Evolutionary conservation across 2,888 invertebrate genomes (phyloP), one percentile per base, ranked within the genome.

Genomic region (Patella depressa): DNA sequence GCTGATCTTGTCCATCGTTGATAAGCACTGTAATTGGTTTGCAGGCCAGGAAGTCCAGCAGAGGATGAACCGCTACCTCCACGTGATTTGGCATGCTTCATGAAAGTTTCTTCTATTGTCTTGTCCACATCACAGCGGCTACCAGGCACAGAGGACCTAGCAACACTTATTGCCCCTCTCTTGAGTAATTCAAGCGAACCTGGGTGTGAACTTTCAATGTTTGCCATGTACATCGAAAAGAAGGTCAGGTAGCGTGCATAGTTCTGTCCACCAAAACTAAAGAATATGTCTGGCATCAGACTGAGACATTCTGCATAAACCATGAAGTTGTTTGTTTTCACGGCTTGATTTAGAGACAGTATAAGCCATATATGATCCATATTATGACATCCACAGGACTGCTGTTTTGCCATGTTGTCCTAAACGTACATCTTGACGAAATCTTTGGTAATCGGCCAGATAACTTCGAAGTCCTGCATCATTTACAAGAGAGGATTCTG

Each of bases 121-220:
- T 82, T 69, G 83, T 82, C 4, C 84, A 81, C 11, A 79, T 79
- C 75, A 29, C 81, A 83, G 3, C 79, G 29, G 77, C 78, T 80
- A 24, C 82, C 85, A 59, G 83, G 83, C 24, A 80, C 79, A n/a
- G 82, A 81, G 7, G 83, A 85, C 29, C 83, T 73, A 0, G 82
- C 82, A n/a, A 83, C 84, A 72, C 81, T 82, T 2, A 85, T 80
- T 9, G 78, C 83, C 12, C 82, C 84, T 55, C 74, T 45, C 45
- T 79, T 34, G 4, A 83, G 54, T 2, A 83, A 65, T 12, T 78
- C 79, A 14, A 74, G 65, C 45, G 79, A 74, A 14, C 81, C 81
- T 19, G 84, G 82, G 69, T 84, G 82, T 11, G 83, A 65, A 29
- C 69, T 72, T 19, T 85, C 82, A 34, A 83, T 75, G 53, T 84